Evolutionary conservation across 2,113 vertebrate genomes (phyloP), one percentile per base, ranked within the genome.

Genomic region (Alces alces): DNA sequence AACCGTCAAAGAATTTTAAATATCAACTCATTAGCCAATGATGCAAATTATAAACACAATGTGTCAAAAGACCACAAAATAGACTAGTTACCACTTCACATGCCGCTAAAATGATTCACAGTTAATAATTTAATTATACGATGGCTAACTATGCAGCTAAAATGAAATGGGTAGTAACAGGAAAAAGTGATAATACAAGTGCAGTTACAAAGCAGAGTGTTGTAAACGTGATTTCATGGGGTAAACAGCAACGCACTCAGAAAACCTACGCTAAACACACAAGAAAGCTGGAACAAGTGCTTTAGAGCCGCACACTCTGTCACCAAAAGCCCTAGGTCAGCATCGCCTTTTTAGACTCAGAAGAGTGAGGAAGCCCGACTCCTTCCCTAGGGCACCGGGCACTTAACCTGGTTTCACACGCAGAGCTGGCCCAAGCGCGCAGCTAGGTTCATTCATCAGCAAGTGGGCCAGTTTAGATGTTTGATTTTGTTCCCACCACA

Each of bases 371-470:
- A 43, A 3, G 17, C 43, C 73, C 30, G 9, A 2, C 1, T 21
- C 7, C 80, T 11, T 7, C 9, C 45, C 33, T 0, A 4, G 8
- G 5, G 15, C 33, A 1, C n/a, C 1, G 0, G 28, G 54, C 61
- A 39, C 2, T 12, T 0, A 1, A 19, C 54, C 52, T 2, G 7
- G 64, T 1, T 2, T 55, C 64, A 11, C 23, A 11, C 0, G 36
- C 15, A 16, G 50, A 19, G 0, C 85, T 3, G 9, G 57, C 11
- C 2, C 13, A 2, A 57, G 43, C 4, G 1, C 0, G 0, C 3
- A 0, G 11, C 43, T 1, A 2, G 55, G 66, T 0, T 1, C 21
- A 0, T 12, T 3, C 21, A 0, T 8, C 16, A 7, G 2, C 0
- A 16, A 16, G 43, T 27, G 27, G 78, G 2, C 52, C 3, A 1